Conservation (phyloP, 37 sponge, comb jelly and placozoan genomes). For the Hexactinellida sp. region DNA sequence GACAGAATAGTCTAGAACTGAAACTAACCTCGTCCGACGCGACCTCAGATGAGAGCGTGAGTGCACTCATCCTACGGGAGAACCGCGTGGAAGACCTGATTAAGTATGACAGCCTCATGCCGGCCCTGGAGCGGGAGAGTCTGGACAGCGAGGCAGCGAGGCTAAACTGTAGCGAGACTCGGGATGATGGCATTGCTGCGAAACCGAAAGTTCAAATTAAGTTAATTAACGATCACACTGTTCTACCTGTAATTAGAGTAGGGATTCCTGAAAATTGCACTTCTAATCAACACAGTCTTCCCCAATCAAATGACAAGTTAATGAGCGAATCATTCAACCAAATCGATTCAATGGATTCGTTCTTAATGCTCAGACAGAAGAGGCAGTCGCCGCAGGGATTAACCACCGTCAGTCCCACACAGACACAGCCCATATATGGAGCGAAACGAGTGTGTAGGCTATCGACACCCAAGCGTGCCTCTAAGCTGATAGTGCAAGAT, state of each 20-base stretch:
- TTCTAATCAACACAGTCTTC: not conserved
- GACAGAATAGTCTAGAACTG: not conserved
- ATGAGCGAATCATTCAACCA: not conserved
- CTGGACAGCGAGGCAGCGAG: not conserved
- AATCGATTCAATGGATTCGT: not conserved
- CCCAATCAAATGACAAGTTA: not conserved
- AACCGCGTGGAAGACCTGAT: not conserved
- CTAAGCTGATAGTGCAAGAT: not conserved
- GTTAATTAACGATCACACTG: not conserved
- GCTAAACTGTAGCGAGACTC: not conserved
- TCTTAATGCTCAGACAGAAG: not conserved
- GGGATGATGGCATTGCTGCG: not conserved
- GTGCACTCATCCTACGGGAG: not conserved
- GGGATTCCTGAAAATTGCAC: not conserved
- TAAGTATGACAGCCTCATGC: not conserved
- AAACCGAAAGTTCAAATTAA: constrained; percentile 8
- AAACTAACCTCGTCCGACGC: not conserved
- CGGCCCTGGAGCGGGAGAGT: not conserved
- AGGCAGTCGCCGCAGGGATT: not conserved
- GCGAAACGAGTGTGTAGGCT: not conserved
- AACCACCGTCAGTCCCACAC: not conserved
- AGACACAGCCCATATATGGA: not conserved
- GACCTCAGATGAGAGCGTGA: not conserved
- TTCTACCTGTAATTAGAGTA: not conserved
- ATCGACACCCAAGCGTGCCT: not conserved